These are phyloP conservation scores for Sphaerophoria rueppellii DNA, from an alignment of 2,888 invertebrate genomes.

Conservation along the genomic window DNA sequence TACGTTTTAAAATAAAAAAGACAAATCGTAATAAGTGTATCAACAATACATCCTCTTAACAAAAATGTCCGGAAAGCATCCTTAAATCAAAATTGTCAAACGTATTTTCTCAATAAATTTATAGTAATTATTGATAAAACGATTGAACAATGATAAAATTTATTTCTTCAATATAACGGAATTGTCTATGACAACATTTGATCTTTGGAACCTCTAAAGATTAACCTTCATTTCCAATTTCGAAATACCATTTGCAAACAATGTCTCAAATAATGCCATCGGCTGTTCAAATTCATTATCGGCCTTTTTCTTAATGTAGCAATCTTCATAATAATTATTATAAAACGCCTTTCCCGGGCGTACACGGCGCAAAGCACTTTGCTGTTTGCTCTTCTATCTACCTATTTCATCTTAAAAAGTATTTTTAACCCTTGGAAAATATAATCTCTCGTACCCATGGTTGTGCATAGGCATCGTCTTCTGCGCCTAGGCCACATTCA, in stretches of 20 bases:
- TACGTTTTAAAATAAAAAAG: not conserved
- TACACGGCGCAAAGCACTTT: not conserved
- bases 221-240: not conserved
- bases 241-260: not conserved
- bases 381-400: not conserved
- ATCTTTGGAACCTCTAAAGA: not conserved
- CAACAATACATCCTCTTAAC: not conserved
- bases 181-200: conserved; percentile 10
- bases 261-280: not conserved
- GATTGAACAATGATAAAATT: conserved; percentile 2
- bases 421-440: not conserved
- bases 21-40: not conserved
- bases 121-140: conserved; percentile 10
- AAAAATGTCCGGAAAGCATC: not conserved
- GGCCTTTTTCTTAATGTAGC: not conserved
- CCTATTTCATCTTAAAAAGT: conserved; percentile 1
- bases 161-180: not conserved
- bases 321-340: not conserved
- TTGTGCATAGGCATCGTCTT: not conserved
- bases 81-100: not conserved
- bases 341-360: not conserved
- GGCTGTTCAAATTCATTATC: conserved; percentile 10
- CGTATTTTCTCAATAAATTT: not conserved
- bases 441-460: not conserved
- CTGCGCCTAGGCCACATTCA: not conserved